phyloP scores from a whole-genome alignment of 2,888 invertebrate genomes.

The Xylota segnis region DNA sequence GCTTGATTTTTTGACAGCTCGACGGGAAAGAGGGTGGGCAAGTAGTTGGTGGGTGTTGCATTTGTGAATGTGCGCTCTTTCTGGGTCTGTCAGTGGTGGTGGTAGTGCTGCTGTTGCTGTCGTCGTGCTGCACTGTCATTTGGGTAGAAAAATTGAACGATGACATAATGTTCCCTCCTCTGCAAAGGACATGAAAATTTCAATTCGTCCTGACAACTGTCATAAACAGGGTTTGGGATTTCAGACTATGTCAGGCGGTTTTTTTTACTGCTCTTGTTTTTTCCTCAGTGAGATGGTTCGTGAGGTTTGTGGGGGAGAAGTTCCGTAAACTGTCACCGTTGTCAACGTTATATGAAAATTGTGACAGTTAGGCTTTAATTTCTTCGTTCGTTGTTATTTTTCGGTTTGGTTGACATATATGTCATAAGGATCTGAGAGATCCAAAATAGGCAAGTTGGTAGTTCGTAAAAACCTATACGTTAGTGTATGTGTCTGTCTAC shows the following conservation, averaged over 20 bases:
- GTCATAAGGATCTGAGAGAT: conserved; percentile 56
- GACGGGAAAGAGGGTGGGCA: conserved; percentile 52
- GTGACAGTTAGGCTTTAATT: conserved; percentile 66
- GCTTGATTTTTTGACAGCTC: conserved; percentile 75
- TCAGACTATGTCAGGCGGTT: conserved; percentile 71
- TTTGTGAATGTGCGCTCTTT: conserved; percentile 62
- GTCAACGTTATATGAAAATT: conserved; percentile 67
- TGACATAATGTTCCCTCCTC: conserved; percentile 72
- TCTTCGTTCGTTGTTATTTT: conserved; percentile 60
- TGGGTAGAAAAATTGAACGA: conserved; percentile 73
- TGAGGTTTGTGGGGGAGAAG: conserved; percentile 56
- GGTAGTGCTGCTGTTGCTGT: conserved; percentile 45
- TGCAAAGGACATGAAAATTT: conserved; percentile 77
- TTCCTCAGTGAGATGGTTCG: conserved; percentile 28
- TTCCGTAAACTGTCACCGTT: conserved; percentile 62
- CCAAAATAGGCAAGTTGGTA: conserved; percentile 30
- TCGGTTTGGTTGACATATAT: conserved; percentile 54
- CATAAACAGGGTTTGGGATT: conserved; percentile 78
- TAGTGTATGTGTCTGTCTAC: neutral
- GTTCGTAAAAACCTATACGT: conserved; percentile 5
- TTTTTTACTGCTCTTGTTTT: conserved; percentile 21
- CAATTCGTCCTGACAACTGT: conserved; percentile 79
- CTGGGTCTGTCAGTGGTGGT: conserved; percentile 36
- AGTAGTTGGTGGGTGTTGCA: conserved; percentile 68
- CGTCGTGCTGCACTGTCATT: conserved; percentile 65